A percentile compares a stretch with the other conserved stretches of the same genome.
Evolutionary conservation across 1,140 invertebrate species (phyloP).

Genomic region (Euura lappo): DNA sequence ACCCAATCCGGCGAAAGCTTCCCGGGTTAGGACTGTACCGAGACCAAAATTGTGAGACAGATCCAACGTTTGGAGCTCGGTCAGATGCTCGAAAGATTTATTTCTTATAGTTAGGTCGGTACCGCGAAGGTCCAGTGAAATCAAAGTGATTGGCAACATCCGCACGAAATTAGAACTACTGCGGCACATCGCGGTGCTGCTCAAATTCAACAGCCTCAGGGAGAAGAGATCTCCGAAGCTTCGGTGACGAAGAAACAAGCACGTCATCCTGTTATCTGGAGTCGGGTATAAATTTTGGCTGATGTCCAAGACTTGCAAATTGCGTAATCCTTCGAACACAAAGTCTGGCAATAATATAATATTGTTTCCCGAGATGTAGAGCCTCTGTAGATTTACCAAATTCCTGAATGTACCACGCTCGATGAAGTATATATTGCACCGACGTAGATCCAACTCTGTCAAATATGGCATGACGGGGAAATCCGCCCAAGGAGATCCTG

Average conservation of each 20-base stretch:
- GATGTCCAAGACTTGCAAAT: conserved; percentile 59
- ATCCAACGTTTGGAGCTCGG: conserved; percentile 57
- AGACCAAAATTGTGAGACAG: conserved; percentile 59
- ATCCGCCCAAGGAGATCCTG: background rate
- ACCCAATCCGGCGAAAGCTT: conserved; percentile 51
- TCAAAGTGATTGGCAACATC: conserved; percentile 46
- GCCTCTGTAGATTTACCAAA: conserved; percentile 51
- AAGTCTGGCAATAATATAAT: conserved; percentile 52
- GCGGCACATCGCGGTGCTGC: conserved; percentile 53
- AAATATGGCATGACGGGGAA: conserved; percentile 41
- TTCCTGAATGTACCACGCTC: conserved; percentile 51
- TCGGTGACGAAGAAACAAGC: conserved; percentile 44
- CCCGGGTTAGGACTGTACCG: conserved; percentile 37
- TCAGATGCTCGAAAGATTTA: conserved; percentile 49
- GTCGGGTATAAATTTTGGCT: conserved; percentile 55
- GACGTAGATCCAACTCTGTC: conserved; percentile 62
- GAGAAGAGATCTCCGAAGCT: conserved; percentile 49
- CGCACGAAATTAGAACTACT: conserved; percentile 49
- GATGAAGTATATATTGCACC: conserved; percentile 59
- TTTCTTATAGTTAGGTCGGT: conserved; percentile 49
- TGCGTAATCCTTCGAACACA: conserved; percentile 50
- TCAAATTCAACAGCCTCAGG: conserved; percentile 60
- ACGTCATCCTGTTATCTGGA: conserved; percentile 30
- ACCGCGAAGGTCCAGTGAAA: conserved; percentile 62
- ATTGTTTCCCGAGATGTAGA: conserved; percentile 62